These are phyloP conservation scores for Pitta sordida DNA, from an alignment of 2,113 vertebrate species.

Conservation along the genomic window DNA sequence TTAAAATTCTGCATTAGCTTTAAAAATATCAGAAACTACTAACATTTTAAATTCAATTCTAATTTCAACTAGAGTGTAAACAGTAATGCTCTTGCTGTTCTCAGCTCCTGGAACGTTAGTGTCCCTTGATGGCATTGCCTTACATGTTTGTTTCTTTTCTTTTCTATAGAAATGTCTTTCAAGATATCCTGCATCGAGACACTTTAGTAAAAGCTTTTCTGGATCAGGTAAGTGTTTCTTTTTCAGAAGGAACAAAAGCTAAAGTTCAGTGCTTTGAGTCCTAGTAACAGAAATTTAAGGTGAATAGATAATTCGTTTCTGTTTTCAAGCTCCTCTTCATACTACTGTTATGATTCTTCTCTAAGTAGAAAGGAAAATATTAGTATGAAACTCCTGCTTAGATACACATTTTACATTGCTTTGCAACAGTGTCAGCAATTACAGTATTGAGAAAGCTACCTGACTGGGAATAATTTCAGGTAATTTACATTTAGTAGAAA, in stretches of 20 bases:
- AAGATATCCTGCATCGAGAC: conserved; percentile 92
- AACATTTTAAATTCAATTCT: neutral
- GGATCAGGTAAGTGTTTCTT: conserved; percentile 83
- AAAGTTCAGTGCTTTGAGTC: neutral
- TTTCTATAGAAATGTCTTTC: conserved; percentile 88
- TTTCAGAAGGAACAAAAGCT: neutral
- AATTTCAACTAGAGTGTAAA: neutral
- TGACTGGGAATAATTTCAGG: neutral
- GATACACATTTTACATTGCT: neutral
- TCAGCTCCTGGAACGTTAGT: neutral
- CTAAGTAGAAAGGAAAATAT: neutral
- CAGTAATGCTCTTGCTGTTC: neutral
- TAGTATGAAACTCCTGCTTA: neutral
- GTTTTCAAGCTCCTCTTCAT: neutral
- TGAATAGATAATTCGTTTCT: neutral
- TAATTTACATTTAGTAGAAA: neutral
- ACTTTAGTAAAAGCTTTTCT: conserved; percentile 92
- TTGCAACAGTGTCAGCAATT: neutral
- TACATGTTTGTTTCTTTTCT: neutral
- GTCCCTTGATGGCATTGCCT: neutral
- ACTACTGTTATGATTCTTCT: neutral
- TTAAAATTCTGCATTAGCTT: neutral
- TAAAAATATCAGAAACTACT: neutral
- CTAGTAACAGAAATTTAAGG: neutral
- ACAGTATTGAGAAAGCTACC: neutral